Conservation (phyloP, 2,113 vertebrate species). For the Phaethornis superciliosus region DNA sequence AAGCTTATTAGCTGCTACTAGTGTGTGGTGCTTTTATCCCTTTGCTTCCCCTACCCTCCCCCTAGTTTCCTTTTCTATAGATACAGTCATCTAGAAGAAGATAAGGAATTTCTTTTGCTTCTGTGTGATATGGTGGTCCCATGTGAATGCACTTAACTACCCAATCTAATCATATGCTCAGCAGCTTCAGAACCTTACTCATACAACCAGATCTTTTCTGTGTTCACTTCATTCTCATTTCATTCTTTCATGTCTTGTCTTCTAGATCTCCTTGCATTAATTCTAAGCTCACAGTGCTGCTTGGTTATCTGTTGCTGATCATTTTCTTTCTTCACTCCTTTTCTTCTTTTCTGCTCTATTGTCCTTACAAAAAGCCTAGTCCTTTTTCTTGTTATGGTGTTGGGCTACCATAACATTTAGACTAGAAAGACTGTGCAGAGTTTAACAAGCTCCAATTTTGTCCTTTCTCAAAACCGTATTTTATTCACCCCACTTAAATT, state of each 20-base stretch:
- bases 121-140: background rate
- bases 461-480: background rate
- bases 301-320: background rate
- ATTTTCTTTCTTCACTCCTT: background rate
- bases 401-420: background rate
- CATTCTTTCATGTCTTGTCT: background rate
- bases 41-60: background rate
- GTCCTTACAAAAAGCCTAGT: background rate
- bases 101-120: conserved; percentile 28
- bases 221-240: background rate
- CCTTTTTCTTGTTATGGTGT: background rate
- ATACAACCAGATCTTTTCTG: background rate
- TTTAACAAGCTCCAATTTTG: background rate
- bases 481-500: background rate
- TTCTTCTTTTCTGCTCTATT: background rate
- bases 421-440: background rate
- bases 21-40: background rate
- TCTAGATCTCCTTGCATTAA: background rate
- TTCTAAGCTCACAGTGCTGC: background rate
- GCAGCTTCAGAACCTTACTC: background rate
- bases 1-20: conserved; percentile 22
- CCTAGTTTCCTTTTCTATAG: conserved; percentile 5
- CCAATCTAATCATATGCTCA: background rate
- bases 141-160: background rate
- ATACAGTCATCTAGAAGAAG: conserved; percentile 1